Conservation (phyloP, 2,888 invertebrate genomes). For the Pristionchus exspectatus region DNA sequence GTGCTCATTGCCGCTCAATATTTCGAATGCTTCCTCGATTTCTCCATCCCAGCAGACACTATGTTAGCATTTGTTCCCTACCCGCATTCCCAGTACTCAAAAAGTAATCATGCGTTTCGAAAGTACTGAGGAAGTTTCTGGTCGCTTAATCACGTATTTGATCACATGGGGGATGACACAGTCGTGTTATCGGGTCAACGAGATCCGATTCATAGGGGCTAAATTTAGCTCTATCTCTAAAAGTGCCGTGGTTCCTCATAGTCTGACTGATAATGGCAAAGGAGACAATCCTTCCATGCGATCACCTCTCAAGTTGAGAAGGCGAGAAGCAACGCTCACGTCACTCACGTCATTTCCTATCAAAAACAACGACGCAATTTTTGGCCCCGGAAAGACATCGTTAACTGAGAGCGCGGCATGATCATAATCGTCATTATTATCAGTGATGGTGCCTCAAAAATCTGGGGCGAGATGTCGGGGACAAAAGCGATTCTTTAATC, state of each 20-base stretch:
- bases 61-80: neutral
- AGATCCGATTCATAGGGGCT: neutral
- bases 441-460: neutral
- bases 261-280: conserved; percentile 6
- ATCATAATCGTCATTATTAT: conserved; percentile 12
- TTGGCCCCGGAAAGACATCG: conserved; percentile 14
- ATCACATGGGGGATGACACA: neutral
- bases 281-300: neutral
- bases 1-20: neutral
- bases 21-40: neutral
- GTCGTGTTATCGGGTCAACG: neutral
- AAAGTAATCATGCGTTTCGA: neutral
- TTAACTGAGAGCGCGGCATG: neutral
- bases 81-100: neutral
- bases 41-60: neutral
- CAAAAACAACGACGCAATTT: neutral
- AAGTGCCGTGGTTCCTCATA: neutral
- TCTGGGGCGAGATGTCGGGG: neutral
- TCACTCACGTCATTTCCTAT: conserved; percentile 33
- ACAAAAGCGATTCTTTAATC: neutral
- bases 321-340: neutral
- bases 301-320: neutral
- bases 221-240: neutral
- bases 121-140: conserved; percentile 8
- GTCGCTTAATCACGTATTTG: neutral